These are phyloP conservation scores for Brachycybe producta DNA, from an alignment of 2,888 invertebrate genomes.

Conservation along the genomic window DNA sequence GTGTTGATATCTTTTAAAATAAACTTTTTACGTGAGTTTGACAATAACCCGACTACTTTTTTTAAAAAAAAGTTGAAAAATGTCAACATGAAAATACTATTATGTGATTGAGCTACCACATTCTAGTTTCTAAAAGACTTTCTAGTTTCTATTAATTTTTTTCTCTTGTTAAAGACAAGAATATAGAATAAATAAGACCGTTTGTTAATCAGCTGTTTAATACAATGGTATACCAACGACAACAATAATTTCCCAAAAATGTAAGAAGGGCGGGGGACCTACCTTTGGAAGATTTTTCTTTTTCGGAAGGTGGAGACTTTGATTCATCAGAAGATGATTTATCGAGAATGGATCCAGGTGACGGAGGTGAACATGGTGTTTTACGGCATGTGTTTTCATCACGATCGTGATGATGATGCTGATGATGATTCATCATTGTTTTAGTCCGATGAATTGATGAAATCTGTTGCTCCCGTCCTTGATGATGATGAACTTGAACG, in stretches of 20 bases:
- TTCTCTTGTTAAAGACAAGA: too few relatives aligned
- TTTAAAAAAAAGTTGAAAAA: too few relatives aligned
- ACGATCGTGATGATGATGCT: neutral
- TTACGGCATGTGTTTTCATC: neutral
- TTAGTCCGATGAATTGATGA: neutral
- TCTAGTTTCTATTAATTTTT: too few relatives aligned
- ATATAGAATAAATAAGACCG: too few relatives aligned
- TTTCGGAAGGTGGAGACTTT: neutral
- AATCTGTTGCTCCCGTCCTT: neutral
- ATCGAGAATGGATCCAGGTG: slow-evolving; percentile 3
- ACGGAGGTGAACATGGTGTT: neutral
- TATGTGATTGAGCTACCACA: too few relatives aligned
- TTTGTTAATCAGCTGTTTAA: too few relatives aligned
- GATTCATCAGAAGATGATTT: neutral
- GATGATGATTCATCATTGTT: neutral
- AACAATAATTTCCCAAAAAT: neutral
- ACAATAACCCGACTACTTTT: too few relatives aligned
- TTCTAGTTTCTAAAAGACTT: too few relatives aligned
- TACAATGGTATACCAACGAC: too few relatives aligned
- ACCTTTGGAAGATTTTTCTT: slow-evolving; percentile 13
- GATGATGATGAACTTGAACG: neutral
- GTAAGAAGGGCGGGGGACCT: neutral
- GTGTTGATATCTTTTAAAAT: too few relatives aligned
- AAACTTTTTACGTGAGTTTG: too few relatives aligned
- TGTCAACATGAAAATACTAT: too few relatives aligned